Percentiles rank a stretch among this genome's conserved stretches.
These are phyloP conservation scores for Trichogramma evanescens DNA, from an alignment of 2,888 invertebrate species.

Conservation along the genomic window DNA sequence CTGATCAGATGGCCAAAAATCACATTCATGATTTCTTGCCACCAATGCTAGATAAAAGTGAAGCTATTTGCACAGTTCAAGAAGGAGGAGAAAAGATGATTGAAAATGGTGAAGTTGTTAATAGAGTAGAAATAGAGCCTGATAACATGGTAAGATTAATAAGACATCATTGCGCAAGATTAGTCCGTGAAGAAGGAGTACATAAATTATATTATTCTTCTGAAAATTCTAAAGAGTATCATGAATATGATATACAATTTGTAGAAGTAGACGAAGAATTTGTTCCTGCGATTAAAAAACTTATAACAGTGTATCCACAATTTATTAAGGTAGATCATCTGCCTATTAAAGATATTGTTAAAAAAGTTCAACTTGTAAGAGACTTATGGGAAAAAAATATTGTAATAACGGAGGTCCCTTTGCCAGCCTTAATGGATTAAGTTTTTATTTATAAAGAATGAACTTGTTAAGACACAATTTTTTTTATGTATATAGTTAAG, in stretches of 20 bases:
- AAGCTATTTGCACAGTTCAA: constrained; percentile 63
- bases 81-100: constrained; percentile 66
- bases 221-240: constrained; percentile 81
- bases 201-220: constrained; percentile 71
- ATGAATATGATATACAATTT: constrained; percentile 69
- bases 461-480: not conserved
- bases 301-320: constrained; percentile 70
- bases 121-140: constrained; percentile 60
- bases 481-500: not conserved
- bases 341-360: constrained; percentile 58
- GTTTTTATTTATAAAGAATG: not conserved
- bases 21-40: constrained; percentile 84
- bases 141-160: constrained; percentile 59
- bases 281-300: constrained; percentile 62
- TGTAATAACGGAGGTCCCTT: constrained; percentile 63
- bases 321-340: constrained; percentile 68
- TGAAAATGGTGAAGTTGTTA: constrained; percentile 56
- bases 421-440: constrained; percentile 35
- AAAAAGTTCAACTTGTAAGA: constrained; percentile 61
- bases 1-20: constrained; percentile 78
- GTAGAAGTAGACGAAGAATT: constrained; percentile 66
- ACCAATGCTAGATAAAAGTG: constrained; percentile 63
- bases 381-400: constrained; percentile 80
- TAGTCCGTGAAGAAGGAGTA: constrained; percentile 3
- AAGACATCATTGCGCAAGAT: constrained; percentile 42